Conservation (phyloP, 2,113 vertebrate species). For the Sialia sialis region DNA sequence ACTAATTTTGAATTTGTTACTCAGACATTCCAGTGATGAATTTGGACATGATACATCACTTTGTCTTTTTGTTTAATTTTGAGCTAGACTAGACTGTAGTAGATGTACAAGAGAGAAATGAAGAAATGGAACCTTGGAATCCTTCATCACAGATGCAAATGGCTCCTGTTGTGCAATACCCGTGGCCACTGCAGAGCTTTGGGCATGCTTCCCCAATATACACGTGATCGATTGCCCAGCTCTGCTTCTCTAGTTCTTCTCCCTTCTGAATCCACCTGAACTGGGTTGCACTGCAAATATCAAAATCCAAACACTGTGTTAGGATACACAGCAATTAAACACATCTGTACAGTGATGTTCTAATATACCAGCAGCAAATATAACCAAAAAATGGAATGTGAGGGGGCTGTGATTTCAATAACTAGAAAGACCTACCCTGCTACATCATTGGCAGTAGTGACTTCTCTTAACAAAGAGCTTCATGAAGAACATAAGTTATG, state of each 20-base stretch:
- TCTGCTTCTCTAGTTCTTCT: conserved; percentile 87
- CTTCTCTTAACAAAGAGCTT: not conserved
- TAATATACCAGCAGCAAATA: not conserved
- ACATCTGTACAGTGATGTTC: not conserved
- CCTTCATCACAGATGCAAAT: conserved; percentile 95
- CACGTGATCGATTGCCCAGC: conserved; percentile 95
- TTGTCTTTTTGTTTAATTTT: not conserved
- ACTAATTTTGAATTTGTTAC: not conserved
- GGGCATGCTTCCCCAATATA: conserved; percentile 95
- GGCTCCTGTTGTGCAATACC: conserved; percentile 89
- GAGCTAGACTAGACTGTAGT: not conserved
- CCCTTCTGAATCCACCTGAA: conserved; percentile 98
- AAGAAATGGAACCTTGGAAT: conserved; percentile 80
- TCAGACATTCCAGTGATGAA: not conserved
- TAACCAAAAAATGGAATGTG: not conserved
- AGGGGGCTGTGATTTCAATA: not conserved
- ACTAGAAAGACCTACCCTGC: not conserved
- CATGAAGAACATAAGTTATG: not conserved
- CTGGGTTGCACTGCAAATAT: conserved; percentile 86
- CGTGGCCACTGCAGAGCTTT: conserved; percentile 90
- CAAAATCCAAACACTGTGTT: not conserved
- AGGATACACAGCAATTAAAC: not conserved
- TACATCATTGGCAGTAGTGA: not conserved
- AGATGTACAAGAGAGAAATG: not conserved
- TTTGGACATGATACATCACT: not conserved